Evolutionary conservation across 2,113 vertebrate genomes (phyloP).

Genomic region (Arothron firmamentum): DNA sequence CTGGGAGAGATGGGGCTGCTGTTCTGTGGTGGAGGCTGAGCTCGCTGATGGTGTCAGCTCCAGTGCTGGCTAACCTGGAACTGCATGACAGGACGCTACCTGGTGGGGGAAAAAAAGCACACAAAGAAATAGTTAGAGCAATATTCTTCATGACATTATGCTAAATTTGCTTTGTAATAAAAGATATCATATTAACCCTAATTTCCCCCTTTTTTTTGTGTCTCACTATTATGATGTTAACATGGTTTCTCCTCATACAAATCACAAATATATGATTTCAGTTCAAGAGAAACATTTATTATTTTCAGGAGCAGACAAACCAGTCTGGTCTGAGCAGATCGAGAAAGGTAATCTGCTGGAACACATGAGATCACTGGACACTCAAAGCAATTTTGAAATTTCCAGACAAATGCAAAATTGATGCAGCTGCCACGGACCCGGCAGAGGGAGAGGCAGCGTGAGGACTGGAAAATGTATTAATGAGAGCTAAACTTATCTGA

Average conservation of each 20-base stretch:
- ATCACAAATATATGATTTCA: no score
- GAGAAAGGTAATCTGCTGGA: no score
- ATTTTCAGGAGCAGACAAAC: no score
- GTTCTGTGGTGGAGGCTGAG: constrained; percentile 38
- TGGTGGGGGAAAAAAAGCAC: constrained; percentile 27
- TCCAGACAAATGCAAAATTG: no score
- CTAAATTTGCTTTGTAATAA: neutral
- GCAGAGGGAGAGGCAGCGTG: neutral
- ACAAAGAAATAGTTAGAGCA: neutral
- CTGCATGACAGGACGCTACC: constrained; percentile 71
- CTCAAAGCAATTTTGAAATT: no score
- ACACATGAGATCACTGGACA: no score
- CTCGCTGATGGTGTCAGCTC: constrained; percentile 74
- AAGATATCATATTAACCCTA: neutral
- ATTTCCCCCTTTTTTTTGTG: neutral
- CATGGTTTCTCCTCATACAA: no score
- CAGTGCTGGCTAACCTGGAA: constrained; percentile 57
- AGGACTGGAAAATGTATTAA: constrained; percentile 16
- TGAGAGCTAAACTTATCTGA: constrained; percentile 32
- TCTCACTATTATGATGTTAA: no score
- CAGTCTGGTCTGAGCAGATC: no score
- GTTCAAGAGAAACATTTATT: no score
- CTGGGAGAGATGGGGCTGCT: constrained; percentile 33
- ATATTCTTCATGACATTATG: neutral
- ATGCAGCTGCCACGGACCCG: no score